A percentile compares a stretch with the other conserved stretches of the same genome.
Conservation (phyloP, 92 coral and sea anemone genomes). For the Palythoa grandiflora region DNA sequence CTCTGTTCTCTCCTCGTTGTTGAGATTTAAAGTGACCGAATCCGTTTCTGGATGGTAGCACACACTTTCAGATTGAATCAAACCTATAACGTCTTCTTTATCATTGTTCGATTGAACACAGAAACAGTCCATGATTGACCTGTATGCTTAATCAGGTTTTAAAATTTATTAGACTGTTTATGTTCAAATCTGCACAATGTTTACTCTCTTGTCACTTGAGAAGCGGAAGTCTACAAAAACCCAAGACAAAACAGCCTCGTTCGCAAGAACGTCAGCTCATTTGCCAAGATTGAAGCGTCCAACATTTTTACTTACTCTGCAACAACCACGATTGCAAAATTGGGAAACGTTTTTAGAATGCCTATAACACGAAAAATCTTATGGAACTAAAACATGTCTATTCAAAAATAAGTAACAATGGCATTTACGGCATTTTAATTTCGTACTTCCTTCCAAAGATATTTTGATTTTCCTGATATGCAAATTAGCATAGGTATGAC, state of each 20-base stretch:
- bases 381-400: no score
- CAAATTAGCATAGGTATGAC: no score
- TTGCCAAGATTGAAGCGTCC: neutral
- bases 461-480: no score
- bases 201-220: conserved; percentile 30
- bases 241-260: conserved; percentile 36
- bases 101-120: conserved; percentile 31
- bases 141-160: neutral
- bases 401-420: no score
- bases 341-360: neutral
- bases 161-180: conserved; percentile 7
- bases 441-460: no score
- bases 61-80: conserved; percentile 65
- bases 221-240: conserved; percentile 1
- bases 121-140: conserved; percentile 13
- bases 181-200: neutral
- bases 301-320: neutral
- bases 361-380: no score
- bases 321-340: neutral
- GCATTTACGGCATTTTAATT: no score
- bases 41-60: conserved; percentile 72
- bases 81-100: conserved; percentile 24
- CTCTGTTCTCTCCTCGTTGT: conserved; percentile 47
- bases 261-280: neutral
- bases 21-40: conserved; percentile 71